Evolutionary conservation across 2,797 vertebrate species (phyloP), one percentile per base, ranked within the genome.

Genomic region (Silurus lanzhouensis): DNA sequence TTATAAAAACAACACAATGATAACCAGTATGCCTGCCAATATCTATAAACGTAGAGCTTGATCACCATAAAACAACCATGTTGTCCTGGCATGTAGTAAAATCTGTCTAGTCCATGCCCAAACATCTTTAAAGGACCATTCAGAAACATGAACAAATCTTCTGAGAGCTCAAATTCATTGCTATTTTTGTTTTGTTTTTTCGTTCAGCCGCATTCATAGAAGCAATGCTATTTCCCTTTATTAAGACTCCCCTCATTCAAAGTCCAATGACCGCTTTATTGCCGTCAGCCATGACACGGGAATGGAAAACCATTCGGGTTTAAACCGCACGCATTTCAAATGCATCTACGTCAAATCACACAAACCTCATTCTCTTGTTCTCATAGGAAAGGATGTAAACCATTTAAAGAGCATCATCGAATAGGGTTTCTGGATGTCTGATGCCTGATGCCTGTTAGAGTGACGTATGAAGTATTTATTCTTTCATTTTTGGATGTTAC

Each of bases 51-150:
- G 61, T 22, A 8, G 60, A 85, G 63, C 71, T 14, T 19, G 9
- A 38, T 86, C 81, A 79, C 64, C 66, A n/a, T 83, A 63, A 83
- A 86, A 44, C 67, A 15, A 64, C 72, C 10, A 67, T n/a, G 17
- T 75, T 76, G 81, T 70, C 38, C 55, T 60, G 55, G 46, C 38
- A 25, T 22, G 20, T n/a, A 57, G 38, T 68, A 60, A 55, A 85
- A 48, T 25, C 19, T 64, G 74, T 44, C 84, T 74, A 82, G 10
- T 81, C 77, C 66, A 81, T 31, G 13, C 19, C 60, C 55, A 75
- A 44, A 57, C 17, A 44, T 74, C 48, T 44, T 13, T 81, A 22
- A 58, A 52, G 22, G 12, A 52, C 48, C 44, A 38, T 46, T 61
- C 38, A 27, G 44, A 81, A 72, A 70, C 38, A 9, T 46, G 5